These are phyloP conservation scores for Whitmania pigra DNA, from an alignment of 1,140 invertebrate genomes.

Conservation along the genomic window DNA sequence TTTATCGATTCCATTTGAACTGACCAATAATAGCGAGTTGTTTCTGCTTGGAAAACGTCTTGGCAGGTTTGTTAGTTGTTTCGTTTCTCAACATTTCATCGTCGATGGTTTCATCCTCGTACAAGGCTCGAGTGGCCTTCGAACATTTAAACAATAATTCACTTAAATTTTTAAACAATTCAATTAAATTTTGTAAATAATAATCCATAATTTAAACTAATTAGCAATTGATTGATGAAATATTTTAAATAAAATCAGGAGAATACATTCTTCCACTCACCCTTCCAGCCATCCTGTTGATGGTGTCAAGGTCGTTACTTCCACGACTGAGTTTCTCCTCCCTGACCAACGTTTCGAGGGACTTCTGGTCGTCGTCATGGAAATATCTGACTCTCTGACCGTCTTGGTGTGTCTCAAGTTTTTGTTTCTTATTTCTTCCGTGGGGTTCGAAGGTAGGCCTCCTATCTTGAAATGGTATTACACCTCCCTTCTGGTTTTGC, in stretches of 20 bases:
- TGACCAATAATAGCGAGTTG: constrained; percentile 51
- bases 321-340: constrained; percentile 69
- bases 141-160: not conserved
- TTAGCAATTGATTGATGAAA: too few species aligned
- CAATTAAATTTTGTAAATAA: too few species aligned
- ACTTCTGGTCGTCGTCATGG: constrained; percentile 76
- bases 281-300: constrained; percentile 59
- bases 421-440: constrained; percentile 42
- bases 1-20: not conserved
- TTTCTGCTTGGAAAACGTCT: constrained; percentile 52
- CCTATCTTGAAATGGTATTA: constrained; percentile 32
- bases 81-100: constrained; percentile 71
- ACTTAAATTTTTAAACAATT: too few species aligned
- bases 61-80: constrained; percentile 49
- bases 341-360: constrained; percentile 68
- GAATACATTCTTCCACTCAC: constrained; percentile 36
- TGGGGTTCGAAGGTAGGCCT: constrained; percentile 17
- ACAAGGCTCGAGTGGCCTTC: not conserved
- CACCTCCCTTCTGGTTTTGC: constrained; percentile 53
- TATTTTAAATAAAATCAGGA: too few species aligned
- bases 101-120: constrained; percentile 62
- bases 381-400: constrained; percentile 69
- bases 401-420: constrained; percentile 52
- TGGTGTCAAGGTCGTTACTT: constrained; percentile 60
- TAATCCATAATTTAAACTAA: too few species aligned